Evolutionary conservation across 2,797 vertebrate genomes (phyloP).

Genomic region (Poecilia velifera): DNA sequence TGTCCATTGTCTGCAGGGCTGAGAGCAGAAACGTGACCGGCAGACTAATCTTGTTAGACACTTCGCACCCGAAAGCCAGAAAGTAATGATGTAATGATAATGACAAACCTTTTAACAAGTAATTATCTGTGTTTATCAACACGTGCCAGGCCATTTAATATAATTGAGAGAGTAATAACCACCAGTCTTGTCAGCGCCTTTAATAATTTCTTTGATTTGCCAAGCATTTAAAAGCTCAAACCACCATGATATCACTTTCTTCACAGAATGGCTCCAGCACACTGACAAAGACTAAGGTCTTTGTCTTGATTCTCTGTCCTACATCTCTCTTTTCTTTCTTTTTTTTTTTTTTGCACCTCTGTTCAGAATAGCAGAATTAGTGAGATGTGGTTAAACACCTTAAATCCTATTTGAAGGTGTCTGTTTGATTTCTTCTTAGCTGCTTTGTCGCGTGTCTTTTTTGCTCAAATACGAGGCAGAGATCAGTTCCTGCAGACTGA

Average conservation of each 20-base stretch:
- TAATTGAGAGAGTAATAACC: slow-evolving; percentile 65
- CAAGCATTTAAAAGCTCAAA: slow-evolving; percentile 45
- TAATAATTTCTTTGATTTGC: slow-evolving; percentile 54
- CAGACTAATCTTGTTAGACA: slow-evolving; percentile 75
- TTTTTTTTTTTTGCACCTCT: background rate
- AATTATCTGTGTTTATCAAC: slow-evolving; percentile 78
- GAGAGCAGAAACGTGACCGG: slow-evolving; percentile 74
- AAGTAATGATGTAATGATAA: slow-evolving; percentile 76
- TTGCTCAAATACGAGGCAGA: slow-evolving; percentile 67
- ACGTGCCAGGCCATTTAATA: slow-evolving; percentile 55
- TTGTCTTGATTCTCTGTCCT: slow-evolving; percentile 23
- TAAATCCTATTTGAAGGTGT: slow-evolving; percentile 74
- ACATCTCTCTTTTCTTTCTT: slow-evolving; percentile 3
- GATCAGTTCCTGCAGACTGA: slow-evolving; percentile 61
- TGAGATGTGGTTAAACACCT: slow-evolving; percentile 72
- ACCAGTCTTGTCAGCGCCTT: slow-evolving; percentile 38
- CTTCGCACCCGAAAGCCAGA: slow-evolving; percentile 66
- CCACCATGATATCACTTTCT: slow-evolving; percentile 15
- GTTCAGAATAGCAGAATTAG: slow-evolving; percentile 46
- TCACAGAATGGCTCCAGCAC: slow-evolving; percentile 7
- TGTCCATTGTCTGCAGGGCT: slow-evolving; percentile 68
- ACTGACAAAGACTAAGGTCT: slow-evolving; percentile 20
- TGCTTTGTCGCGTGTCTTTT: slow-evolving; percentile 72
- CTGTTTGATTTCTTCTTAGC: slow-evolving; percentile 79
- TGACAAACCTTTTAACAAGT: slow-evolving; percentile 75